Evolutionary conservation across 2,113 vertebrate species (phyloP), one percentile per base, ranked within the genome.

Genomic region (Melospiza melodia): DNA sequence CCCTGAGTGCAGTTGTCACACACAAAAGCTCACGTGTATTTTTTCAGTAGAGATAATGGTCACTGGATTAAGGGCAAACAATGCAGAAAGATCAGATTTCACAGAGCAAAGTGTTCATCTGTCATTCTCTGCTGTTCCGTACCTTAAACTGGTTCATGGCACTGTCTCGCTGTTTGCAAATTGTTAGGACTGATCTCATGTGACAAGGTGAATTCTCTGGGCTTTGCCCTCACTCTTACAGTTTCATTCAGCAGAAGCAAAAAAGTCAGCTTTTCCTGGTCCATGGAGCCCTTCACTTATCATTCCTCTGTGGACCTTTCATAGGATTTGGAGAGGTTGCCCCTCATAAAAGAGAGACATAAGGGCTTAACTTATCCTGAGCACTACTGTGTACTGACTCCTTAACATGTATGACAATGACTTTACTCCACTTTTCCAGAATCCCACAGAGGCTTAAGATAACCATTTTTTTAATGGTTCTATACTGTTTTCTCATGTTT

Each of bases 31-130:
- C 67, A 89, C 3, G 1, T 48, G n/a, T 73, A 49, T 48, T 83
- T 97, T 90, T 75, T 80, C 84, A 85, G 55, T 12, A 62, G 37
- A 88, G 85, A 90, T 95, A 92, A 94, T 68, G 55, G 88, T 57
- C 4, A 1, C 46, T 35, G 72, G 71, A 85, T 95, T 92, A 88
- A 85, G 79, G 51, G 74, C 89, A 88, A 95, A 77, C 90, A 90
- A 83, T 37, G 61, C 15, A 55, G 74, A 85, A 94, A 46, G 88
- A 83, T 90, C 79, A 80, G 75, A 65, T 95, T 90, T 92, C 90
- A 87, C n/a, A 93, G 66, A 75, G 66, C 48, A 52, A 54, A 49
- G 39, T 41, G 37, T 62, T 55, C 49, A 75, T 76, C 37, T 21
- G 25, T 68, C 66, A n/a, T 69, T 85, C 78, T 73, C 79, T 73